phyloP scores from a whole-genome alignment of 2,797 vertebrate species.

The Vipera ursinii region DNA sequence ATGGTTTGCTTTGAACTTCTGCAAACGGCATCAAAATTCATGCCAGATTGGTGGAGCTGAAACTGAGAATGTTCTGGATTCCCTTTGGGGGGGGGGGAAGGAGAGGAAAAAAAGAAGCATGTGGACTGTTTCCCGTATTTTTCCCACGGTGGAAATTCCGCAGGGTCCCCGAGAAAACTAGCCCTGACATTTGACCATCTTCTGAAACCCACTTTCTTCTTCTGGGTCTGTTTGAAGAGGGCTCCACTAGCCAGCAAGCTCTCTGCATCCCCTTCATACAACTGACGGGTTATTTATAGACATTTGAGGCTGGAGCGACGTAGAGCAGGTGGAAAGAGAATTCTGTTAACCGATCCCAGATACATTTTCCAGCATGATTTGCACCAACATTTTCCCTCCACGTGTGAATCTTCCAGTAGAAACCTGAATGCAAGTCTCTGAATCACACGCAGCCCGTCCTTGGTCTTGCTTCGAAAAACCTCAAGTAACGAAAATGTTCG shows the following conservation, averaged over 20 bases:
- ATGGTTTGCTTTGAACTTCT: background rate
- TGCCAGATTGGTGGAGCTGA: background rate
- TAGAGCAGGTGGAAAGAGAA: constrained; percentile 32
- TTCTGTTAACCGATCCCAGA: background rate
- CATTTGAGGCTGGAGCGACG: background rate
- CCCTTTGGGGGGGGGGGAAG: background rate
- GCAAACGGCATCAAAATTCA: background rate
- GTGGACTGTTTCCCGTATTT: background rate
- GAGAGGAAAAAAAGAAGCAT: background rate
- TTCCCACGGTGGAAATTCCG: background rate
- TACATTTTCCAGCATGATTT: background rate
- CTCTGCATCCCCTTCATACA: background rate
- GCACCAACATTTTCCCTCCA: accelerated
- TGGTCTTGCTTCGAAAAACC: background rate
- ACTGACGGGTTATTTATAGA: constrained; percentile 42
- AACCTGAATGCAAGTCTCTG: background rate
- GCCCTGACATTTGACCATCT: background rate
- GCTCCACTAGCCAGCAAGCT: background rate
- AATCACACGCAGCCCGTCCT: background rate
- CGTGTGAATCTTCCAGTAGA: background rate
- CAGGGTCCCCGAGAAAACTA: no score
- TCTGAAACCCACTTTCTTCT: background rate
- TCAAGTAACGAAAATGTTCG: background rate
- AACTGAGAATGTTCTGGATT: background rate
- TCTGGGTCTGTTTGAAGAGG: background rate